Base-by-base conservation (phyloP, 2,797 vertebrate species). In the Astyanax mexicanus region DNA sequence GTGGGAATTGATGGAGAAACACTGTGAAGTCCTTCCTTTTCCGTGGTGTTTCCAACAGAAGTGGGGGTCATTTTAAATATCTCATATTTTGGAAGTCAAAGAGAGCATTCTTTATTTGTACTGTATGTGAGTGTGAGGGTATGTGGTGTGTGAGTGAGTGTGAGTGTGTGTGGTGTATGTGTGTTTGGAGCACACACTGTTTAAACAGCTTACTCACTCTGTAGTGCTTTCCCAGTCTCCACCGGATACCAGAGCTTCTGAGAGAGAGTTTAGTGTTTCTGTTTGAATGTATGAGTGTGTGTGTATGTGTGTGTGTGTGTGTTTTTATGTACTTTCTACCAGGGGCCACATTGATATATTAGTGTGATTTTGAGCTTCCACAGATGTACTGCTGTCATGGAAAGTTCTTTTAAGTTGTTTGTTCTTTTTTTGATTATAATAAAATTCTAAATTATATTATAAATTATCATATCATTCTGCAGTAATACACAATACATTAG, bases 241-340 rank as follows among this genome's bases (percentile, higher is more conserved):
- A 69, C 81, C 54, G 79, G 74, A 80, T 81, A 86, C 87, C 84
- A 82, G 69, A 73, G 70, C 23, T 29, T 51, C 44, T 51, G 47
- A 68, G 27, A 37, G 44, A 68, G 37, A 55, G 45, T 51, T 32
- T 2, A 2, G 29, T 32, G 29, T 32, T 2, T 32, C 2, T 32
- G 29, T 32, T 2, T 32, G 29, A 62, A 6, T 49, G 57, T 44
- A 38, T 64, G 75, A 75, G 32, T 70, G 58, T 61, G 51, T 72
- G 64, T 77, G 69, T 77, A 35, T 66, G 67, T 58, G 60, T 68
- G 62, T 66, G 51, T 37, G 32, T 57, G 57, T 69, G 40, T 75
- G 3, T 17, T 15, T 12, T 45, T 45, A 4, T 15, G 6, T 17
- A 49, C n/a, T 19, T 49, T 19, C 45, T 1, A 47, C 15, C 7